Base-by-base conservation (phyloP, 2,113 vertebrate species). In the Oostethus manadensis region DNA sequence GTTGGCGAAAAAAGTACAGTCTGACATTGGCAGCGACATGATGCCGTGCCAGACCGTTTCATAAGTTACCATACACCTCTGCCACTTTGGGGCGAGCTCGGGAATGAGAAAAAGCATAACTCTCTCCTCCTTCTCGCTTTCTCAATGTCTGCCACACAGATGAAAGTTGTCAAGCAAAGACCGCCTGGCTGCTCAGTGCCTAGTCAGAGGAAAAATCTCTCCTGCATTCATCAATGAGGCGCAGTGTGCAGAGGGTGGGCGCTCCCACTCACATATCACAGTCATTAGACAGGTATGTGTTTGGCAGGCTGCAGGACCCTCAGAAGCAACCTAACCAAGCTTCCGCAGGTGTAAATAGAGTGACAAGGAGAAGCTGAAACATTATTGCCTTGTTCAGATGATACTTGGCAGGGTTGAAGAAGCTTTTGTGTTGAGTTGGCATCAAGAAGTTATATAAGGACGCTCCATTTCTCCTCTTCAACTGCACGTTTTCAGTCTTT, bases 221-320 rank as follows among this genome's bases (percentile, higher is more conserved):
- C 64, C 42, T 67, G 78, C 72, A 72, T 73, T 81, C 86, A 86
- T 88, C 86, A 88, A 88, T 86, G 84, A 79, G 80, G 73, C n/a
- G 53, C 83, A 84, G 83, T 84, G 86, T 84, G 75, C 76, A 21
- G 68, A 68, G 75, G 51, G 68, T 56, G 63, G 70, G 66, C 74
- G 74, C 78, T 78, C 73, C 77, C 80, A 62, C 86, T 85, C 78
- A 74, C 80, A 72, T 84, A 84, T 88, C 86, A 78, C 58, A 58
- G 65, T 82, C 77, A 85, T 86, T 86, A 88, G 75, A 83, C 78
- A 85, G 83, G 84, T 83, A 88, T 85, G 84, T 74, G 78, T 44
- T 82, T 83, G 84, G 66, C 69, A 1, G 33, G 38, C 57, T 82
- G 77, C 80, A 76, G 80, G 60, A 8, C 75, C 74, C 62, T 70